Conservation (phyloP, 2,888 invertebrate genomes). For the Phortica magna region DNA sequence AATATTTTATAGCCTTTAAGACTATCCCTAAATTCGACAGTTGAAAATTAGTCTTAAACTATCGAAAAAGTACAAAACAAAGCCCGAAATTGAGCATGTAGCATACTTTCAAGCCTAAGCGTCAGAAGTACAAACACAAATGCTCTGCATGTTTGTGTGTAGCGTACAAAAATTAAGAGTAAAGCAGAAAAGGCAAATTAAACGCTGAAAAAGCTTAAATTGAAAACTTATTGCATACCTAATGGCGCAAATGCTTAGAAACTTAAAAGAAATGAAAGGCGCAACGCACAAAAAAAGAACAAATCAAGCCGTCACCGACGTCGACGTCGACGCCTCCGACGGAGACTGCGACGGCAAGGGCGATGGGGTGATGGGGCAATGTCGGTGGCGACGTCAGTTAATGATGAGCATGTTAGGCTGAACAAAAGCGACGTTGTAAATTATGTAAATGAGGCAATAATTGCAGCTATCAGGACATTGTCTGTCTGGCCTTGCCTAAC, state of each 20-base stretch:
- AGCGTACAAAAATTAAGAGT: slow-evolving; percentile 3
- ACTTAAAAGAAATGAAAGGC: neutral
- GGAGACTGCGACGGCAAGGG: no score
- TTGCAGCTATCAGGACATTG: slow-evolving; percentile 64
- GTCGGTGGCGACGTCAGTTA: neutral
- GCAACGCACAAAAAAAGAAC: neutral
- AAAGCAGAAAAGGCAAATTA: neutral
- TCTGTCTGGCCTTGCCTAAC: slow-evolving; percentile 43
- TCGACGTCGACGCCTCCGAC: neutral
- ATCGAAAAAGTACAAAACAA: no score
- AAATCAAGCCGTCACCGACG: neutral
- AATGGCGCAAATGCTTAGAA: neutral
- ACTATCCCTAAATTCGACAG: no score
- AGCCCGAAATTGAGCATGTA: no score
- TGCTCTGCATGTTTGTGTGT: no score
- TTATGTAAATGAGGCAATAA: slow-evolving; percentile 72
- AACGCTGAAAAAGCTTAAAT: neutral
- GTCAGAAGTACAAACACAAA: no score
- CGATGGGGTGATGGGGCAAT: no score
- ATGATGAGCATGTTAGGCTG: slow-evolving; percentile 10
- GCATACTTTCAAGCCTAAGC: no score
- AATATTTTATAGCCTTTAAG: no score
- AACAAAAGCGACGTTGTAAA: slow-evolving; percentile 19
- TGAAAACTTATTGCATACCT: slow-evolving; percentile 12
- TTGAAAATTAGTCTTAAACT: no score